Conservation (phyloP, 1,140 invertebrate genomes). For the Drosophila pallidifrons region DNA sequence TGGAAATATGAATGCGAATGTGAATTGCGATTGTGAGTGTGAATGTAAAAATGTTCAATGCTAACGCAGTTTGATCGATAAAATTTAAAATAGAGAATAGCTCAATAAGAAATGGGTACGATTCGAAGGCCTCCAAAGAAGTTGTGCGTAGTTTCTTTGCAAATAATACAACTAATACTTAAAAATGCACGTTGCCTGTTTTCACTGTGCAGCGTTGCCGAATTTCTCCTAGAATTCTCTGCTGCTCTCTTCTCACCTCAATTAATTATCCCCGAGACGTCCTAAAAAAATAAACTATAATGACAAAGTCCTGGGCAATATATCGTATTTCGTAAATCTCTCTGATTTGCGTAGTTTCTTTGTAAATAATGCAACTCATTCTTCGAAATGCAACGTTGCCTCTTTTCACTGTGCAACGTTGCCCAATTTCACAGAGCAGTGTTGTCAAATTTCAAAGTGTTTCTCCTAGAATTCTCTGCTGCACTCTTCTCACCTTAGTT, state of each 20-base stretch:
- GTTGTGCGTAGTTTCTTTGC: too few relatives aligned
- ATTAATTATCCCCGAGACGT: neutral
- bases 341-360: neutral
- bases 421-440: neutral
- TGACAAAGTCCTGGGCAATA: conserved; percentile 32
- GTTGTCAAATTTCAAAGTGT: conserved; percentile 2
- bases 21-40: neutral
- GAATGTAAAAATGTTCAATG: neutral
- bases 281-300: conserved; percentile 9
- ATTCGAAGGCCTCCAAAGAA: neutral
- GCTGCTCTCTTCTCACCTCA: neutral
- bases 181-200: too few relatives aligned
- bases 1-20: neutral
- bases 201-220: too few relatives aligned
- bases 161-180: too few relatives aligned
- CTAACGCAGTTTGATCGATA: conserved; percentile 50
- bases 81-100: conserved; percentile 38
- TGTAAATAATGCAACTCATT: neutral
- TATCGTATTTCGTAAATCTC: conserved; percentile 19
- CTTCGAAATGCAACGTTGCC: neutral
- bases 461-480: neutral
- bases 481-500: conserved; percentile 2
- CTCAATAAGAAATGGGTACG: neutral
- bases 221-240: neutral
- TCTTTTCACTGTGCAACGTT: neutral